Conservation (phyloP, 2,797 vertebrate genomes). For the Manis crassicaudata region DNA sequence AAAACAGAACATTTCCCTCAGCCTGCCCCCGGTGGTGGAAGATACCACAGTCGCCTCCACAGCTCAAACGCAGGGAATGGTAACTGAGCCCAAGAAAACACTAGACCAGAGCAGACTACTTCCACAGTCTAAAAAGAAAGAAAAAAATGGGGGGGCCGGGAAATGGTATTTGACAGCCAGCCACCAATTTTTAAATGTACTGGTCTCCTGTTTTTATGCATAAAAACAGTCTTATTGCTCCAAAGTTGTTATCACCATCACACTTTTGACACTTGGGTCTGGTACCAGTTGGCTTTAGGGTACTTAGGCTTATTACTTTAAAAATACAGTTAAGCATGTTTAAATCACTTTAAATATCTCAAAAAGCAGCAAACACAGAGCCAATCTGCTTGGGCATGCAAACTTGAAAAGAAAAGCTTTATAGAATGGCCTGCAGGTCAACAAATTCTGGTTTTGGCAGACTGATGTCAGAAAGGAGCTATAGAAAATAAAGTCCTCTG, state of each 20-base stretch:
- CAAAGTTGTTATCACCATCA: constrained; percentile 49
- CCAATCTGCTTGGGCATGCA: constrained; percentile 64
- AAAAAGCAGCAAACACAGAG: constrained; percentile 60
- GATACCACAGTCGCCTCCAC: constrained; percentile 28
- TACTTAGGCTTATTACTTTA: constrained; percentile 53
- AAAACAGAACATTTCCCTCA: background rate
- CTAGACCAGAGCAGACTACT: constrained; percentile 38
- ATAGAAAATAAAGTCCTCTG: constrained; percentile 39
- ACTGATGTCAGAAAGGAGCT: constrained; percentile 50
- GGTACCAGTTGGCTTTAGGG: constrained; percentile 53
- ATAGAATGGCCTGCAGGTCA: constrained; percentile 56
- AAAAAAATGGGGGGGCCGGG: background rate
- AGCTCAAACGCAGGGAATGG: background rate
- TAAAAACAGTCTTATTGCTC: constrained; percentile 57
- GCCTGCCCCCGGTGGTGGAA: background rate
- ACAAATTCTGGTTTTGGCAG: constrained; percentile 55
- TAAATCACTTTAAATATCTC: constrained; percentile 69
- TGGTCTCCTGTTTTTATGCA: constrained; percentile 45
- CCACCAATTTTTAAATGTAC: constrained; percentile 55
- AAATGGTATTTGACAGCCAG: constrained; percentile 45
- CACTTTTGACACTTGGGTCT: constrained; percentile 62
- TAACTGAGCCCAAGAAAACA: constrained; percentile 55
- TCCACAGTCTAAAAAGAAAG: constrained; percentile 47
- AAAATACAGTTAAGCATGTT: constrained; percentile 64
- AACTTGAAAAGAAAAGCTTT: constrained; percentile 55